Evolutionary conservation across 2,888 invertebrate species (phyloP).

Genomic region (Pantelozetes paolii): DNA sequence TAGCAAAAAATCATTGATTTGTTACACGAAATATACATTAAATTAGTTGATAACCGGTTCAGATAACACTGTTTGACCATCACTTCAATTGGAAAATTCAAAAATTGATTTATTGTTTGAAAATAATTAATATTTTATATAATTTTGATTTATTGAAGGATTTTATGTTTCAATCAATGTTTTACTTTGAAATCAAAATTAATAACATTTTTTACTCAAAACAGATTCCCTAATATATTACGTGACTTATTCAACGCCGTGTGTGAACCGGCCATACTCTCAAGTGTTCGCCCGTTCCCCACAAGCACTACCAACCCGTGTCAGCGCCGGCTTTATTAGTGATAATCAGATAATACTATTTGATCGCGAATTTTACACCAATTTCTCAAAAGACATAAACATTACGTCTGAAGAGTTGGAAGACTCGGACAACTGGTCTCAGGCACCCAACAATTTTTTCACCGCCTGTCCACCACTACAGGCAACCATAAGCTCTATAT

Average conservation of each 20-base stretch:
- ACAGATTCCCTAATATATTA: constrained; percentile 30
- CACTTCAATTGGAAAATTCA: too few species aligned
- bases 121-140: too few species aligned
- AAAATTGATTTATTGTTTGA: too few species aligned
- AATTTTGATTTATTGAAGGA: too few species aligned
- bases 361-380: constrained; percentile 22
- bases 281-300: constrained; percentile 39
- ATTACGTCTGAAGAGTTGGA: not conserved
- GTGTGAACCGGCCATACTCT: constrained; percentile 34
- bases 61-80: too few species aligned
- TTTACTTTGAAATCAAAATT: not conserved
- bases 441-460: constrained; percentile 1
- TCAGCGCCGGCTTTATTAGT: constrained; percentile 12
- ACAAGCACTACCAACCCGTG: not conserved
- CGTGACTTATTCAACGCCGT: constrained; percentile 36
- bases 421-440: constrained; percentile 18
- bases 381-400: not conserved
- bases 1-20: too few species aligned
- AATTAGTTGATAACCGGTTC: too few species aligned
- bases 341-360: constrained; percentile 1
- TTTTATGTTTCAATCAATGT: too few species aligned
- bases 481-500: not conserved
- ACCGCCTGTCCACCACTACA: not conserved
- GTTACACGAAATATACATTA: too few species aligned
- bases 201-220: not conserved